Evolutionary conservation across 2,797 vertebrate species (phyloP), one percentile per base, ranked within the genome.

Genomic region (Dromococcyx pavoninus): DNA sequence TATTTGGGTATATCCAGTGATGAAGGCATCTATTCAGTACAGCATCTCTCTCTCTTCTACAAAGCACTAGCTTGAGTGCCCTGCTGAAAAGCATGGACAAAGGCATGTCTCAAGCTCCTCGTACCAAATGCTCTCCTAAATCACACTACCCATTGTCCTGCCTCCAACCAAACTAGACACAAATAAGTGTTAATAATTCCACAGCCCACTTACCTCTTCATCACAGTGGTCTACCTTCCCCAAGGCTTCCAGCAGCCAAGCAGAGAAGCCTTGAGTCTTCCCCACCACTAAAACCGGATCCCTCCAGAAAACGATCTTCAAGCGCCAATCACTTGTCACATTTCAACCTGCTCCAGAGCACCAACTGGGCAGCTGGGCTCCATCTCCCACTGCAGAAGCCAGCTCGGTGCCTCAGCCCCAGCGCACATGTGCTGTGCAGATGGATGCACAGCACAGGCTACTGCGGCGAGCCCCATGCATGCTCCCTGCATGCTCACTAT

Each of bases 341-440:
- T 71, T 88, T 60, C 80, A 81, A 75, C 86, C 93, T 85, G 75
- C 82, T 91, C 78, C 67, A 54, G 85, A 85, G 70, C 67, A 85
- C 71, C 22, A 9, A 46, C 71, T 43, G 65, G 46, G 75, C 25
- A 4, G 51, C 33, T 32, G 16, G 89, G 75, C 86, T 83, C 65
- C 57, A 37, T 13, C 75, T 89, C 79, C 67, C 82, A 86, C 28
- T 69, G 78, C 82, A 77, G 88, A 65, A 89, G 77, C n/a, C 86
- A 35, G 65, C 32, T 24, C 2, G 1, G 84, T 64, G 92, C 93
- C 91, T 85, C 74, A 86, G 74, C 67, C 75, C 64, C 13, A 4
- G 33, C 3, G 4, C 89, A 94, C 96, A 95, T 86, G 93, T 96
- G 96, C 93, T 86, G 79, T 1, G 43, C 96, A 96, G 93, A 96